Evolutionary conservation across 2,888 invertebrate species (phyloP).

Genomic region (Athripsodes cinereus): DNA sequence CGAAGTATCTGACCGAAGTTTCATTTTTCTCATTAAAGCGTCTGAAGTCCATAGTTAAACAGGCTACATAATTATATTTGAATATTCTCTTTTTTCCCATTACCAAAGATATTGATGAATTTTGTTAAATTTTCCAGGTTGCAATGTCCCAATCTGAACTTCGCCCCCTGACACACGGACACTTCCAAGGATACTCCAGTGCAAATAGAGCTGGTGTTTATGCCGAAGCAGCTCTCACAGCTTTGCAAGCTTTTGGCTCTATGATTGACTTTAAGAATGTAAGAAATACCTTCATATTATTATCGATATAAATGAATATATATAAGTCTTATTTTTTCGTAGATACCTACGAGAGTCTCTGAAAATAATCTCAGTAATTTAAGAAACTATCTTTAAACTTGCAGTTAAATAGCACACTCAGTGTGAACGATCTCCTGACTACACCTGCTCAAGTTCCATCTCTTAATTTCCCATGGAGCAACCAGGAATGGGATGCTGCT

Average conservation of each 20-base stretch:
- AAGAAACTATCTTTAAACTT: conserved; percentile 27
- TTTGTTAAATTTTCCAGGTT: conserved; percentile 52
- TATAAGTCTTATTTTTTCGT: no score
- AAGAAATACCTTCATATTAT: neutral
- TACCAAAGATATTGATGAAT: no score
- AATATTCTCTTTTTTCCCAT: conserved; percentile 12
- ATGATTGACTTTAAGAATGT: conserved; percentile 55
- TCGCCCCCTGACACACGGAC: conserved; percentile 59
- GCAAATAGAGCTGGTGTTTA: conserved; percentile 70
- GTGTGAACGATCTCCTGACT: conserved; percentile 56
- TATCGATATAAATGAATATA: no score
- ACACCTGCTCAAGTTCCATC: conserved; percentile 60
- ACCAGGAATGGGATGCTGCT: conserved; percentile 39
- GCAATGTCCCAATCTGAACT: conserved; percentile 58
- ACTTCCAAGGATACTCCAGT: conserved; percentile 76
- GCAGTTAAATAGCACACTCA: conserved; percentile 53
- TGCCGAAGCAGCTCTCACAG: conserved; percentile 71
- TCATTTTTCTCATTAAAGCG: no score
- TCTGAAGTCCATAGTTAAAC: no score
- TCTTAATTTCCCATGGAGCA: conserved; percentile 39
- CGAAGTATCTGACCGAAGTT: no score
- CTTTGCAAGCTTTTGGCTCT: conserved; percentile 66
- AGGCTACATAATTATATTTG: neutral
- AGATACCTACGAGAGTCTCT: no score
- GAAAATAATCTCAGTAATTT: no score